Evolutionary conservation across 1,140 invertebrate species (phyloP), one percentile per base, ranked within the genome.

Genomic region (Drosophila punjabiensis): DNA sequence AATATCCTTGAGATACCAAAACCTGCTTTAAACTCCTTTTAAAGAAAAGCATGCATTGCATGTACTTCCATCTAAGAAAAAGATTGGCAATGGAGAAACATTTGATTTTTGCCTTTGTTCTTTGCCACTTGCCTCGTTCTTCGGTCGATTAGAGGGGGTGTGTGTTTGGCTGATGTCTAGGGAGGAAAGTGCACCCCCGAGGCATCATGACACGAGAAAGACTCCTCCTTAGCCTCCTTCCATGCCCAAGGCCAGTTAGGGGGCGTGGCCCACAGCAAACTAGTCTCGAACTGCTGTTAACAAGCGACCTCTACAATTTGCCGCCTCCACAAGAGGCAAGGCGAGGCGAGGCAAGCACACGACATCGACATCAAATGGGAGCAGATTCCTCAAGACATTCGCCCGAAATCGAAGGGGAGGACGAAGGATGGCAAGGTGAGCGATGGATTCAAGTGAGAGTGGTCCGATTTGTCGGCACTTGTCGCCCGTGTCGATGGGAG

Each of bases 231-330:
- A 56, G 37, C 28, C 28, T 16, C n/a, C 48, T 24, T 41, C n/a
- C 32, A 13, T 7, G 35, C 67, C 73, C 50, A 64, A 75, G 70
- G 70, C 41, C 70, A 52, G 73, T 24, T 1, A 24, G 74, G 33
- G 48, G 30, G 63, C 35, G 74, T 58, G 74, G 37, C 41, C 35
- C 48, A 47, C 32, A 41, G 68, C 53, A 61, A 69, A 75, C 68
- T 55, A 59, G 71, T 66, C 73, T 55, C 73, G 5, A 76, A 76
- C 71, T 76, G 74, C 67, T 78, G 76, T 79, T 79, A 79, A 79
- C 76, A 79, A 78, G 76, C 75, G 66, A 79, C 76, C 75, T 78
- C 56, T 45, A 43, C 76, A 78, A 76, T 76, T 77, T 77, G 55
- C 55, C 55, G 37, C 14, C 55, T 58, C 37, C 37, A n/a, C 75